Base-by-base conservation (phyloP, 2,113 vertebrate species). In the Limnothrissa miodon region DNA sequence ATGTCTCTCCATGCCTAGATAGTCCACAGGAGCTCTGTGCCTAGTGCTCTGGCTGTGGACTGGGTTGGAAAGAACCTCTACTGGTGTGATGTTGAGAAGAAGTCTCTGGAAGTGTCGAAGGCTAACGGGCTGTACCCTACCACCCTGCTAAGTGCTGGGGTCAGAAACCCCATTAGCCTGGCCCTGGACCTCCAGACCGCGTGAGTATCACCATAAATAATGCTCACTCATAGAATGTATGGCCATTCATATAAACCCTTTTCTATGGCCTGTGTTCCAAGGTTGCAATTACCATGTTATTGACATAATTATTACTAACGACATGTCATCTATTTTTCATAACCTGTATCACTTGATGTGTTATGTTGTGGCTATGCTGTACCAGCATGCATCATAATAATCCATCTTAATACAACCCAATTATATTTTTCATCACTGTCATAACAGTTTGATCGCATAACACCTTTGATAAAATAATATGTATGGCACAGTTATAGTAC, bases 21-120 rank as follows among this genome's bases (percentile, higher is more conserved):
- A 90, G 94, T 97, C 46, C 96, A 97, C 89, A 96, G 94, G 78
- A 95, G 95, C 85, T 95, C 95, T n/a, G 94, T 97, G 78, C 96
- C 96, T 39, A 96, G 95, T 89, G 93, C 96, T 39, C 88, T 97
- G 87, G 95, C 96, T 82, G 96, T 97, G 0, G 96, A 97, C n/a
- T 97, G 96, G 96, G 95, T 97, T 90, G 96, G 96, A 81, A 97
- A 96, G 91, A 97, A 97, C 86, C 94, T 97, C 74, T 97, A 97
- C 79, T 97, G 96, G 96, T 96, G 95, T 89, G 96, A 97, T 39
- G 93, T 93, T 17, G 95, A 96, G 88, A 97, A 95, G 90, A 94
- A 95, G 90, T 94, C 95, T 53, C 95, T 97, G 81, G 96, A 97
- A 93, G 96, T 97, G 82, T 96, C 96, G 13, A 97, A 97, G 91